These are phyloP conservation scores for Catharus minimus DNA, from an alignment of 2,113 vertebrate species.

Conservation along the genomic window DNA sequence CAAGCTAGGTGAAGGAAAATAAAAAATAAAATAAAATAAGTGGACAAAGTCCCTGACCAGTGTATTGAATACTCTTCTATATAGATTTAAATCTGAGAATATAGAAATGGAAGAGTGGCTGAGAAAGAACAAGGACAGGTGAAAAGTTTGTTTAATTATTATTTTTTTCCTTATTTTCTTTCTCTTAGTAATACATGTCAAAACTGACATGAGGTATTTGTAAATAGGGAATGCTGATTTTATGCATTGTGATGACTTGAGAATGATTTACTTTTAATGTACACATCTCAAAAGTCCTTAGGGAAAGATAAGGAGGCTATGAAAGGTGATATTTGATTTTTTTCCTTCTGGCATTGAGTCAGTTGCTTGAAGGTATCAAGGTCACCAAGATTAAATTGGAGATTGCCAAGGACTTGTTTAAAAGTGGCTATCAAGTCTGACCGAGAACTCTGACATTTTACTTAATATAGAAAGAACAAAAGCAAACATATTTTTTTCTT, in stretches of 20 bases:
- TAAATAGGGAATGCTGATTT: not conserved
- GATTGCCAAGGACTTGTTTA: conserved; percentile 83
- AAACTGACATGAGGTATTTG: not conserved
- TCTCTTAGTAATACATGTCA: not conserved
- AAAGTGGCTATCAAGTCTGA: conserved; percentile 77
- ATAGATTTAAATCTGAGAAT: not conserved
- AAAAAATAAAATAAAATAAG: not conserved
- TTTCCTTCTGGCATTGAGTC: conserved; percentile 68
- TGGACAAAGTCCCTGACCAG: accelerated
- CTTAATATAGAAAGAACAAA: not conserved
- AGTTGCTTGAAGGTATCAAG: conserved; percentile 72
- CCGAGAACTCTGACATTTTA: conserved; percentile 79
- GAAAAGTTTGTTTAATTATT: not conserved
- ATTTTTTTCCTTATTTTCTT: not conserved
- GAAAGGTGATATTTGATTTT: conserved; percentile 72
- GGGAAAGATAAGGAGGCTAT: not conserved
- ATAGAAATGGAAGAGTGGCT: not conserved
- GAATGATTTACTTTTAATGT: not conserved
- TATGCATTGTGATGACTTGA: not conserved
- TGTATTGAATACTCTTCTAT: not conserved
- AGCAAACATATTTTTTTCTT: not conserved
- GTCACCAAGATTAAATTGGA: conserved; percentile 82
- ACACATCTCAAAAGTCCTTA: not conserved
- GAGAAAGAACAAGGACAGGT: not conserved
- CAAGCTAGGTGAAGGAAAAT: not conserved